phyloP scores from a whole-genome alignment of 2,888 invertebrate genomes.

The Dermolepida albohirtum region DNA sequence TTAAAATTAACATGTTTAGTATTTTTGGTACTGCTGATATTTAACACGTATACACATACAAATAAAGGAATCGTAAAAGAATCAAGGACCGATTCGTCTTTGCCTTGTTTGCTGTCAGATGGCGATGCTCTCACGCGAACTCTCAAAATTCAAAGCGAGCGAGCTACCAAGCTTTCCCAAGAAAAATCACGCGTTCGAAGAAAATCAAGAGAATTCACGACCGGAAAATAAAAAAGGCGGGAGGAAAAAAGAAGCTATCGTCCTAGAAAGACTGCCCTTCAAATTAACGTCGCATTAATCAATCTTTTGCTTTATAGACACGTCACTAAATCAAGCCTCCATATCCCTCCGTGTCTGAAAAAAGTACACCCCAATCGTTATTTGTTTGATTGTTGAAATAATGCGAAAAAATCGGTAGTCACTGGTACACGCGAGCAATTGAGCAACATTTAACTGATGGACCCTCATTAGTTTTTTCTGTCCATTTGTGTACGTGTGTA shows the following conservation, averaged over 20 bases:
- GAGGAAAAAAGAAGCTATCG: conserved; percentile 2
- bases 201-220: conserved; percentile 1
- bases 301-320: conserved; percentile 56
- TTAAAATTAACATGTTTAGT: not conserved
- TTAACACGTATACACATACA: conserved; percentile 28
- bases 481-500: conserved; percentile 45
- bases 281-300: conserved; percentile 64
- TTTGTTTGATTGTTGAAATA: conserved; percentile 23
- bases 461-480: conserved; percentile 61
- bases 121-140: conserved; percentile 52
- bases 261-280: conserved; percentile 55
- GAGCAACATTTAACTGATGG: conserved; percentile 58
- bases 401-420: not conserved
- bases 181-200: conserved; percentile 34
- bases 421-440: conserved; percentile 12
- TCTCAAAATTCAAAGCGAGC: conserved; percentile 16
- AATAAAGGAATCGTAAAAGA: conserved; percentile 57
- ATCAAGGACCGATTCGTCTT: conserved; percentile 59
- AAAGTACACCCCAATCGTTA: conserved; percentile 5
- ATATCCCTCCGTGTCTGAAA: conserved; percentile 2
- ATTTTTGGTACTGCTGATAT: conserved; percentile 8
- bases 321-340: conserved; percentile 10
- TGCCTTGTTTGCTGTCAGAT: conserved; percentile 58
- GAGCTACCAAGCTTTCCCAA: conserved; percentile 36
- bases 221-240: not conserved